phyloP scores from a whole-genome alignment of 2,888 invertebrate genomes.

The Megaustenia siamemsis region DNA sequence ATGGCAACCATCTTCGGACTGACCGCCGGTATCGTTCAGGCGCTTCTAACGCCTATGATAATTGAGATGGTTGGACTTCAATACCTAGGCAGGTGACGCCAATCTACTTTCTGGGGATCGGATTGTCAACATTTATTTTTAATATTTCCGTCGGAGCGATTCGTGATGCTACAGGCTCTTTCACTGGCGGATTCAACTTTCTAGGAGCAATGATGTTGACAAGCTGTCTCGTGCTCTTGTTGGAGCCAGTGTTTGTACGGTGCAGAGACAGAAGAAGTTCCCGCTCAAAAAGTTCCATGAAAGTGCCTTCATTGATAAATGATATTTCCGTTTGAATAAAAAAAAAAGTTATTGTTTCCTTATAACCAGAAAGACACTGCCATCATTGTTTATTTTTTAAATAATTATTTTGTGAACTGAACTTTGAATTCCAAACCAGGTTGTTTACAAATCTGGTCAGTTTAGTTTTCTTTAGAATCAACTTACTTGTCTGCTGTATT shows the following conservation, averaged over 20 bases:
- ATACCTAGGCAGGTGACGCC: slow-evolving; percentile 29
- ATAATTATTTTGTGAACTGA: too few species aligned
- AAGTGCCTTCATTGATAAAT: neutral
- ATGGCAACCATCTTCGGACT: slow-evolving; percentile 5
- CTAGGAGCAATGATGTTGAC: slow-evolving; percentile 31
- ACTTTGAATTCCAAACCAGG: too few species aligned
- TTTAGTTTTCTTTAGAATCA: too few species aligned
- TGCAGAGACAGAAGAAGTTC: neutral
- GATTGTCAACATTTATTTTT: slow-evolving; percentile 17
- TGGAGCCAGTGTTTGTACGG: slow-evolving; percentile 24
- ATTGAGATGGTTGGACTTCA: slow-evolving; percentile 24
- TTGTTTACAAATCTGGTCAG: too few species aligned
- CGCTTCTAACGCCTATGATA: slow-evolving; percentile 10
- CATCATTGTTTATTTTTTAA: too few species aligned
- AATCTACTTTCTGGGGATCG: neutral
- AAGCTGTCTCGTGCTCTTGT: neutral
- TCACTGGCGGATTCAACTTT: slow-evolving; percentile 29
- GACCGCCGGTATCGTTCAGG: slow-evolving; percentile 11
- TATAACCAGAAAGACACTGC: too few species aligned
- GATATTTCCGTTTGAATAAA: neutral
- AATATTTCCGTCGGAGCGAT: slow-evolving; percentile 35
- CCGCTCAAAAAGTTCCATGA: neutral
- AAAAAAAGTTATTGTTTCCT: too few species aligned
- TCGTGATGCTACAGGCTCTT: slow-evolving; percentile 32
- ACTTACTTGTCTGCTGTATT: too few species aligned